These are phyloP conservation scores for Cladopsammia gracilis DNA, from an alignment of 64 coral and sea anemone species.

Conservation along the genomic window DNA sequence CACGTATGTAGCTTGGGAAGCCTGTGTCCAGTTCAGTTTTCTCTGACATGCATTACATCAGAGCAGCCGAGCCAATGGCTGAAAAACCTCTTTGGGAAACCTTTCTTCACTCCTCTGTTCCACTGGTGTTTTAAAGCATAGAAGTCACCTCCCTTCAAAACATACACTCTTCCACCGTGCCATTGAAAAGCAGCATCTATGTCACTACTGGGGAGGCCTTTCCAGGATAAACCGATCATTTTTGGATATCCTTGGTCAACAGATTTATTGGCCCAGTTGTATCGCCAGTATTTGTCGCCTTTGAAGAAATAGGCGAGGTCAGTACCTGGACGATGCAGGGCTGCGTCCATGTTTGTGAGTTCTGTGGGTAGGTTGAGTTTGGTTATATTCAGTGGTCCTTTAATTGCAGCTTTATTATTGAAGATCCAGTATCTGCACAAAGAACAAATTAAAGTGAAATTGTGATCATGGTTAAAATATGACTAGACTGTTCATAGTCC, in stretches of 20 bases:
- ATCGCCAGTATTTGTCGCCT: slow-evolving; percentile 83
- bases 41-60: too few species aligned
- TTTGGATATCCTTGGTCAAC: slow-evolving; percentile 63
- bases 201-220: slow-evolving; percentile 10
- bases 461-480: too few species aligned
- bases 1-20: too few species aligned
- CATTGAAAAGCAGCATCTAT: slow-evolving; percentile 80
- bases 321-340: slow-evolving; percentile 61
- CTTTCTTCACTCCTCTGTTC: neutral
- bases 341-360: slow-evolving; percentile 75
- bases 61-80: neutral
- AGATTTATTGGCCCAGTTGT: neutral
- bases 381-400: slow-evolving; percentile 18
- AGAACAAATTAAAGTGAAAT: neutral
- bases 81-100: neutral
- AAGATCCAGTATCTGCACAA: slow-evolving; percentile 73
- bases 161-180: neutral
- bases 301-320: slow-evolving; percentile 81
- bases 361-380: slow-evolving; percentile 56
- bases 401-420: slow-evolving; percentile 21
- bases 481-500: too few species aligned
- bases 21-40: too few species aligned
- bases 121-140: slow-evolving; percentile 2
- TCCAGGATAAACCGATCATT: slow-evolving; percentile 49
- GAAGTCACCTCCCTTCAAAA: neutral